Base-by-base conservation (phyloP, 2,113 vertebrate species). In the Sturnira hondurensis region DNA sequence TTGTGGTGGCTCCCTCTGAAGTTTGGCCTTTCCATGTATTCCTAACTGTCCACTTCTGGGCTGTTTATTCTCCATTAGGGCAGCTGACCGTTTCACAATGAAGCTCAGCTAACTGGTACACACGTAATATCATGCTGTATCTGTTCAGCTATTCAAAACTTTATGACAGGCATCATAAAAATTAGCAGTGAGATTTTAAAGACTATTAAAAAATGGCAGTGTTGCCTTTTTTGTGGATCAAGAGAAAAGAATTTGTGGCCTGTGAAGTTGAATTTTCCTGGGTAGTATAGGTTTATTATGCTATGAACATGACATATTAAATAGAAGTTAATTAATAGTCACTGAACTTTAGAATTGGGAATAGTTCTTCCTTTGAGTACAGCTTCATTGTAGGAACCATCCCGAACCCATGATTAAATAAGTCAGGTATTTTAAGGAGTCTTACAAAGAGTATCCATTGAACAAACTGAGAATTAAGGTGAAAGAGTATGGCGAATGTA, bases 281-380 rank as follows among this genome's bases (percentile, higher is more conserved):
- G 89, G 71, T 33, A 36, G 45, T 41, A 4, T 58, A 97, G 9
- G 33, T 65, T 97, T 83, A 87, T 83, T 93, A 36, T 83, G 67
- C 89, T 95, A 89, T 96, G 94, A 97, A 95, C 81, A 96, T 91
- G 89, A 85, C 91, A 94, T 94, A 94, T 91, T 94, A 96, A 94
- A 90, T 96, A 95, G 96, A 97, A 95, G 24, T 16, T 78, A 17
- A 67, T 74, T 36, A 50, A 50, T 96, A 87, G 89, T 87, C 93
- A 73, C 65, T 83, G 76, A 96, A 96, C 82, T 96, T 97, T 26
- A 86, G 3, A 71, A 73, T 56, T 38, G 22, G 82, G 7, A 11
- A 16, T 45, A 86, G 31, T 33, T 54, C 61, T 93, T 94, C 63
- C 61, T 52, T 81, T 63, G 61, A 36, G 16, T 54, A 54, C 74